Percentiles rank a stretch among this genome's conserved stretches.
phyloP scores from a whole-genome alignment of 2,888 invertebrate genomes.

The Rosalia funebris region DNA sequence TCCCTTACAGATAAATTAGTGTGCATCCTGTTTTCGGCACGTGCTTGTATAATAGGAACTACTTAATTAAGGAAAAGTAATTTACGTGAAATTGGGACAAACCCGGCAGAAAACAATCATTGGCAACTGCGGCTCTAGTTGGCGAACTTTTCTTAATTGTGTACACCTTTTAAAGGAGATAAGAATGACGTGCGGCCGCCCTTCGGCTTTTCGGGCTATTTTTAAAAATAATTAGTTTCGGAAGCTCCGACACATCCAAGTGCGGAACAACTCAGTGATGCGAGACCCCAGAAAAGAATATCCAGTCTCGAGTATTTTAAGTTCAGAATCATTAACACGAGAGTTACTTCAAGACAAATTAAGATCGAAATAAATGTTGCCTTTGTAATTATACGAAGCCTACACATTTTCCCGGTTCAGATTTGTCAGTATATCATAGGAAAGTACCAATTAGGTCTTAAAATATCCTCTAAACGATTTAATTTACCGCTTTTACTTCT shows the following conservation, averaged over 20 bases:
- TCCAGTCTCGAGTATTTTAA: conserved; percentile 37
- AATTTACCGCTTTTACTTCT: conserved; percentile 20
- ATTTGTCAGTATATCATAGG: conserved; percentile 40
- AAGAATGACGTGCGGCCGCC: conserved; percentile 42
- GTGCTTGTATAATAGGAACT: neutral
- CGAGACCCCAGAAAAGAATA: conserved; percentile 13
- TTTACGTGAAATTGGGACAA: conserved; percentile 33
- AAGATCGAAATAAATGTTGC: conserved; percentile 48
- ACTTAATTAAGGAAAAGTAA: neutral
- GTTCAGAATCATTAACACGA: conserved; percentile 42
- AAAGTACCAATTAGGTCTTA: conserved; percentile 21
- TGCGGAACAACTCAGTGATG: conserved; percentile 29
- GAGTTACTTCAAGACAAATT: conserved; percentile 51
- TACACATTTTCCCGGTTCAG: conserved; percentile 34
- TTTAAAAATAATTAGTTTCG: conserved; percentile 60
- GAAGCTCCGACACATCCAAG: conserved; percentile 50
- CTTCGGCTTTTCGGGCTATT: conserved; percentile 48
- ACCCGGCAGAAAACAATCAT: conserved; percentile 37
- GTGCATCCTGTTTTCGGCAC: neutral
- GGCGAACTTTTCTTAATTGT: conserved; percentile 43
- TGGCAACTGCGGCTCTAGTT: conserved; percentile 32
- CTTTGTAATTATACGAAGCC: conserved; percentile 43
- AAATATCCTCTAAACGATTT: conserved; percentile 8
- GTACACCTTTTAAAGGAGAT: conserved; percentile 44
- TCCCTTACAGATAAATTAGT: no score